phyloP scores from a whole-genome alignment of 2,797 vertebrate species.

The Euphonia xanthogaster region DNA sequence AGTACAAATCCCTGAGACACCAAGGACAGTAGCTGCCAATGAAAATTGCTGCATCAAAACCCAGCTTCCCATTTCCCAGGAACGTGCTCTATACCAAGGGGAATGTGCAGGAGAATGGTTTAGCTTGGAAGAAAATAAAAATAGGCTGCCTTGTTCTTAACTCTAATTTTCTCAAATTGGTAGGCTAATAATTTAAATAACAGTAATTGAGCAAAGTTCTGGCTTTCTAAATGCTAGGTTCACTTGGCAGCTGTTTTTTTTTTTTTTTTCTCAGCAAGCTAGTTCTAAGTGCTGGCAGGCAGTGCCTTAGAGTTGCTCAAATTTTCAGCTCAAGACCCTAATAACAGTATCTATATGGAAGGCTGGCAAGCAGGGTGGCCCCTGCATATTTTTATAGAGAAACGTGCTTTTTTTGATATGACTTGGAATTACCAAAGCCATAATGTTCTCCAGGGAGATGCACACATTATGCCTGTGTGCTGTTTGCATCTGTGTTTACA shows the following conservation, averaged over 20 bases:
- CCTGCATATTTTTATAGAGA: not conserved
- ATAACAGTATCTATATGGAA: conserved; percentile 18
- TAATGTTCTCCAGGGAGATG: not conserved
- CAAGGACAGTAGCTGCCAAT: not conserved
- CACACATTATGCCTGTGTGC: not conserved
- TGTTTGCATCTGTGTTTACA: not conserved
- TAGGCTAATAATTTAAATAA: conserved; percentile 60
- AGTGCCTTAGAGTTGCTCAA: not conserved
- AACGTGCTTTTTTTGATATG: not conserved
- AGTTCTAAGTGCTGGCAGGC: not conserved
- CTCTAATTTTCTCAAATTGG: conserved; percentile 32
- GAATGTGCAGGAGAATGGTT: not conserved
- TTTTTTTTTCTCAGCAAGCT: not conserved
- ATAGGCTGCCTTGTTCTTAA: conserved; percentile 36
- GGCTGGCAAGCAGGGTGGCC: not conserved
- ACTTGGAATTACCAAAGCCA: not conserved
- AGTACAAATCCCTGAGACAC: not conserved
- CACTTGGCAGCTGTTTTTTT: not conserved
- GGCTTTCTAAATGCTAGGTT: conserved; percentile 48
- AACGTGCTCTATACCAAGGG: not conserved
- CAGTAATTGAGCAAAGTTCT: conserved; percentile 53
- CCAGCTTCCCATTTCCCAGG: not conserved
- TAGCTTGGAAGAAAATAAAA: conserved; percentile 21
- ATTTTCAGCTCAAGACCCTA: conserved; percentile 17
- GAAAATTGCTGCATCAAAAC: not conserved